Conservation (phyloP, 2,113 vertebrate genomes). For the Aythya baeri region DNA sequence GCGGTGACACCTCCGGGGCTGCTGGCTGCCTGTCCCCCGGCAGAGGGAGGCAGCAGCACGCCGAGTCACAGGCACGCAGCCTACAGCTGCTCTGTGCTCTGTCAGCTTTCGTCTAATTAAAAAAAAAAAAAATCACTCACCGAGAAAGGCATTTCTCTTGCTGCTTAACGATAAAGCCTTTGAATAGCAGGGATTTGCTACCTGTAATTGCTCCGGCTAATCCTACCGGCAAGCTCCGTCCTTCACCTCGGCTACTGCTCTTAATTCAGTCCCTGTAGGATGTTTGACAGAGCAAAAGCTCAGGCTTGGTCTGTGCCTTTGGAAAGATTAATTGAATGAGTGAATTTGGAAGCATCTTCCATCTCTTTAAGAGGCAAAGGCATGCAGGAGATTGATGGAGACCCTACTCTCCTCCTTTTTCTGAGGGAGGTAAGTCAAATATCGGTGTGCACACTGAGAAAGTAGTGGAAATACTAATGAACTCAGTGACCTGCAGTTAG, state of each 20-base stretch:
- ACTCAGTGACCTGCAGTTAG: background rate
- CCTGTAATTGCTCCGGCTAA: constrained; percentile 33
- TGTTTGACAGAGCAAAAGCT: background rate
- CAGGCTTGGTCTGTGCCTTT: background rate
- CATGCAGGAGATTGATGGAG: background rate
- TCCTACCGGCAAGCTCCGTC: background rate
- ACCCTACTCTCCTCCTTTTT: background rate
- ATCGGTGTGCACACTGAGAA: background rate
- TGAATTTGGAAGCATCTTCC: background rate
- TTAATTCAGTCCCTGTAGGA: background rate
- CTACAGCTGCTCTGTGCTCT: background rate
- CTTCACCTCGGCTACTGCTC: background rate
- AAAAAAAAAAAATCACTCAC: background rate
- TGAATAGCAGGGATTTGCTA: background rate
- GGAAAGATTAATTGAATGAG: background rate
- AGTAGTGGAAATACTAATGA: background rate
- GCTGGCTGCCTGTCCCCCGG: constrained; percentile 9
- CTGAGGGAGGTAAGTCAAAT: background rate
- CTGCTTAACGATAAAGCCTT: background rate
- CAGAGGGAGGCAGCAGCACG: constrained; percentile 53
- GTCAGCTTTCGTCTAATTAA: background rate
- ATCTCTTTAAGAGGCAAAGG: background rate
- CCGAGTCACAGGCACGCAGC: background rate
- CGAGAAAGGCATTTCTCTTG: background rate
- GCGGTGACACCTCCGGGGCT: background rate